Conservation (phyloP, 2,113 vertebrate genomes). For the Eretmochelys imbricata region DNA sequence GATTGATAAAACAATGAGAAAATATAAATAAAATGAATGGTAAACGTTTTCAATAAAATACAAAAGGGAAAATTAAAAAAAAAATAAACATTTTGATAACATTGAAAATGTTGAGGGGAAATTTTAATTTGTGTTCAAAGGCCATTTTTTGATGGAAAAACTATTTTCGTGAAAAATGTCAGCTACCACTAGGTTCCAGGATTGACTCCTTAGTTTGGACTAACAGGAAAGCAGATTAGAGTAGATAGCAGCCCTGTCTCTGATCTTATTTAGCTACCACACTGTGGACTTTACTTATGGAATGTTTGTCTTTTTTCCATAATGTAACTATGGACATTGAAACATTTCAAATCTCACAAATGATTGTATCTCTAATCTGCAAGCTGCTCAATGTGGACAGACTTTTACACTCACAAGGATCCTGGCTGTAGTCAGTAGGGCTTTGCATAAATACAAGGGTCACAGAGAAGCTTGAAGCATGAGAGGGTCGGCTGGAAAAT, state of each 20-base stretch:
- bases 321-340: not conserved
- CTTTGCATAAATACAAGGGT: not conserved
- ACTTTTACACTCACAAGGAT: not conserved
- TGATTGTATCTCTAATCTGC: not conserved
- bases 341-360: not conserved
- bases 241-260: too few species aligned
- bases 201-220: not conserved
- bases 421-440: not conserved
- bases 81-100: not conserved
- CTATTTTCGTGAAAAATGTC: not conserved
- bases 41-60: too few species aligned
- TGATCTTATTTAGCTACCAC: too few species aligned
- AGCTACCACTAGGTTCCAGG: not conserved
- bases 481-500: not conserved
- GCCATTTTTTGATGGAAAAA: not conserved
- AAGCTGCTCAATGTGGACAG: not conserved
- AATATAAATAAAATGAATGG: too few species aligned
- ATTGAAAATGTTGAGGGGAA: not conserved
- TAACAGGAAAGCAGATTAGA: not conserved
- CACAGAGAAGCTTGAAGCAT: not conserved
- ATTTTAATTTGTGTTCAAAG: not conserved
- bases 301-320: not conserved
- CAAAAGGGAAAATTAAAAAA: too few species aligned
- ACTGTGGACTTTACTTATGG: not conserved
- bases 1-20: too few species aligned